phyloP scores from a whole-genome alignment of 1,140 invertebrate species.

The Argopecten irradians region DNA sequence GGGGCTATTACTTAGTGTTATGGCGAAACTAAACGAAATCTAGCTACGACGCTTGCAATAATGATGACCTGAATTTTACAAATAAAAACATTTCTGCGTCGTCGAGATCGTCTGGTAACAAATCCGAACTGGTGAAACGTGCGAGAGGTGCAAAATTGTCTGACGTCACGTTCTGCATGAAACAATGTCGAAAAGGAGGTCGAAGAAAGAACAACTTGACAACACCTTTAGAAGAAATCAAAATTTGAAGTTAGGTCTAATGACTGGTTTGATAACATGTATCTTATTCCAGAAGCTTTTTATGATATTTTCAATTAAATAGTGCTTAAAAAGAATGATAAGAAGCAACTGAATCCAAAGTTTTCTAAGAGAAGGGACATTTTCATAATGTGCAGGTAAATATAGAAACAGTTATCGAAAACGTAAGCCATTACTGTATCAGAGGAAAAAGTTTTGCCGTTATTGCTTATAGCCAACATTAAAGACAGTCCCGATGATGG shows the following conservation, averaged over 20 bases:
- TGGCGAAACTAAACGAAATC: too few species aligned
- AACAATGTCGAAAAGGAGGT: background rate
- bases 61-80: too few species aligned
- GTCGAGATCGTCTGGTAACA: too few species aligned
- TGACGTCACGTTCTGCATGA: background rate
- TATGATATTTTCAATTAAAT: constrained; percentile 48
- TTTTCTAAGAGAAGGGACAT: constrained; percentile 44
- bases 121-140: background rate
- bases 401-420: background rate
- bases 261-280: constrained; percentile 27
- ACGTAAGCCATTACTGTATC: constrained; percentile 34
- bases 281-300: constrained; percentile 34
- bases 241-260: background rate
- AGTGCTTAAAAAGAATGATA: constrained; percentile 40
- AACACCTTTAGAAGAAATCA: constrained; percentile 44
- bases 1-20: too few species aligned
- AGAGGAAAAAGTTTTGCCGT: constrained; percentile 47
- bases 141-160: background rate
- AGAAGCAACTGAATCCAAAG: constrained; percentile 34
- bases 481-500: constrained; percentile 32
- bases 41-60: too few species aligned
- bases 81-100: too few species aligned
- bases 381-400: constrained; percentile 34
- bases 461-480: constrained; percentile 28
- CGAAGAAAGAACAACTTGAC: background rate